Evolutionary conservation across 2,113 vertebrate genomes (phyloP).

Genomic region (Macquaria australasica): DNA sequence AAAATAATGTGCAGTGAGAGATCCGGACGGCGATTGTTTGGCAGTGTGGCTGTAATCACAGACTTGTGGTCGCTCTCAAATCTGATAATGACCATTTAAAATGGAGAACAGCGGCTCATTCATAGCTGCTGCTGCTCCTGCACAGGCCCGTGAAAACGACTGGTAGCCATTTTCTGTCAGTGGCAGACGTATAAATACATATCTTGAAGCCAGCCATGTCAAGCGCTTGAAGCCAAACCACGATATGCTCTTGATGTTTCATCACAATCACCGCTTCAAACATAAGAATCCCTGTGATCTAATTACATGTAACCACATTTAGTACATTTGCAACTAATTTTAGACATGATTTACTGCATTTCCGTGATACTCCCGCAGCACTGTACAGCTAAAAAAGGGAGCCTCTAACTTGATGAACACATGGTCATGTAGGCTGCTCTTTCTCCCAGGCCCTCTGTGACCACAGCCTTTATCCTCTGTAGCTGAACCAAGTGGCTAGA

Average conservation of each 20-base stretch:
- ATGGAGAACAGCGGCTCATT: slow-evolving; percentile 69
- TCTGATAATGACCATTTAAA: slow-evolving; percentile 78
- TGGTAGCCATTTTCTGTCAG: slow-evolving; percentile 68
- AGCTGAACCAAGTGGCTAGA: slow-evolving; percentile 40
- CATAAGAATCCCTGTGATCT: slow-evolving; percentile 40
- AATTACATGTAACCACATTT: slow-evolving; percentile 49
- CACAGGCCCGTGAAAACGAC: slow-evolving; percentile 44
- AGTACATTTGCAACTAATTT: slow-evolving; percentile 62
- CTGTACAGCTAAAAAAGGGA: slow-evolving; percentile 10
- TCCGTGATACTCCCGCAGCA: neutral
- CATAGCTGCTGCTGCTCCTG: slow-evolving; percentile 38
- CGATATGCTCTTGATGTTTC: slow-evolving; percentile 45
- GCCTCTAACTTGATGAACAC: slow-evolving; percentile 39
- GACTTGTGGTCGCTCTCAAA: slow-evolving; percentile 75
- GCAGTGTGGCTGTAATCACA: slow-evolving; percentile 75
- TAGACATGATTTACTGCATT: slow-evolving; percentile 39
- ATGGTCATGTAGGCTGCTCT: slow-evolving; percentile 17
- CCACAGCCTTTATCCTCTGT: slow-evolving; percentile 43
- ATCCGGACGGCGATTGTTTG: slow-evolving; percentile 71
- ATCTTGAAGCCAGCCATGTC: slow-evolving; percentile 55
- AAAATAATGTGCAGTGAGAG: slow-evolving; percentile 73
- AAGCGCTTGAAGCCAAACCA: slow-evolving; percentile 56
- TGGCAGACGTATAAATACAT: slow-evolving; percentile 61
- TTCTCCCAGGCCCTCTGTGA: slow-evolving; percentile 55
- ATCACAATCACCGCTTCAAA: slow-evolving; percentile 56